Percentiles rank a stretch among this genome's conserved stretches.
Evolutionary conservation across 2,888 invertebrate genomes (phyloP).

Genomic region (Drosophila nr. medialis): DNA sequence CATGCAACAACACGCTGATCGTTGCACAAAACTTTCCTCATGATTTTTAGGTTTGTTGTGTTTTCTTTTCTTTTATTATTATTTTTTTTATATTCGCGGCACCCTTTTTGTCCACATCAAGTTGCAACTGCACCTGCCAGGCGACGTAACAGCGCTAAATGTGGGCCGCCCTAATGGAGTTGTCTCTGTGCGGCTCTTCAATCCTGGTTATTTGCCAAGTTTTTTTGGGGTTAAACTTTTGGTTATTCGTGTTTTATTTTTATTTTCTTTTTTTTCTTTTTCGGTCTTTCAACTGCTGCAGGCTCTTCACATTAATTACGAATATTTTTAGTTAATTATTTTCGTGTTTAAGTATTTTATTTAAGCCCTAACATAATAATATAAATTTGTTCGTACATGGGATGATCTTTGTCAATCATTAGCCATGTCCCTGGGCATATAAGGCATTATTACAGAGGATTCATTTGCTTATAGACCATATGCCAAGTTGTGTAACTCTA

Average conservation of each 20-base stretch:
- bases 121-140: constrained; percentile 64
- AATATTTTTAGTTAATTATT: constrained; percentile 57
- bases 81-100: constrained; percentile 23
- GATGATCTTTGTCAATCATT: constrained; percentile 40
- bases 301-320: constrained; percentile 48
- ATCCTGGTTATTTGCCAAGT: constrained; percentile 20
- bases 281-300: constrained; percentile 28
- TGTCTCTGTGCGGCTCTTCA: constrained; percentile 53
- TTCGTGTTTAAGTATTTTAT: constrained; percentile 66
- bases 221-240: constrained; percentile 6
- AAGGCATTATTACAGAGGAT: constrained; percentile 20
- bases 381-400: constrained; percentile 18
- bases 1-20: constrained; percentile 24
- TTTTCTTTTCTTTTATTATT: not conserved
- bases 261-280: not conserved
- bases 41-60: constrained; percentile 53
- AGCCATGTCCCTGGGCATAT: constrained; percentile 8
- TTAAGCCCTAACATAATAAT: constrained; percentile 46
- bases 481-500: not conserved
- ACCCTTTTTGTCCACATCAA: constrained; percentile 36
- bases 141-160: constrained; percentile 42
- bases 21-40: constrained; percentile 58
- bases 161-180: constrained; percentile 78
- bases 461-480: not conserved
- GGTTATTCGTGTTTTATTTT: constrained; percentile 31